phyloP scores from a whole-genome alignment of 2,888 invertebrate species.

The Exephanes ischioxanthus region DNA sequence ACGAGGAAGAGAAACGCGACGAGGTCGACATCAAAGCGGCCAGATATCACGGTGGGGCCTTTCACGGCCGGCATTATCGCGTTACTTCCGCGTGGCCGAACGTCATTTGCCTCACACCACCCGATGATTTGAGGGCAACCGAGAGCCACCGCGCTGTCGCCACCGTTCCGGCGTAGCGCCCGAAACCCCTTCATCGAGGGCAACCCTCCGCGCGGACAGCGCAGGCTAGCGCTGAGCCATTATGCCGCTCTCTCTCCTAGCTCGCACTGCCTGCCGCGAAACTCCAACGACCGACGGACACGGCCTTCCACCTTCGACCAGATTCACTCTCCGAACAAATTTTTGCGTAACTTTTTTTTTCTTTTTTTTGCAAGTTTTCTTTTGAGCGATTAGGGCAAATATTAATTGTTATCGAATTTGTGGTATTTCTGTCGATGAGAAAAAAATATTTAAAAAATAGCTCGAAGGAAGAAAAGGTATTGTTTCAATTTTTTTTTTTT shows the following conservation, averaged over 20 bases:
- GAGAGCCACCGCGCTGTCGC: slow-evolving; percentile 71
- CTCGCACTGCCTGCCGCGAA: slow-evolving; percentile 2
- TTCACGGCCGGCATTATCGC: slow-evolving; percentile 83
- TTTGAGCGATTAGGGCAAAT: not conserved
- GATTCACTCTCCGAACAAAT: not conserved
- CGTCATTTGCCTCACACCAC: slow-evolving; percentile 82
- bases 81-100: slow-evolving; percentile 82
- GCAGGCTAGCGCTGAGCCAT: slow-evolving; percentile 54
- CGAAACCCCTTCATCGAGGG: slow-evolving; percentile 62
- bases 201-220: slow-evolving; percentile 22
- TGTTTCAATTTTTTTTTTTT: no score
- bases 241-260: slow-evolving; percentile 53
- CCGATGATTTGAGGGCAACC: slow-evolving; percentile 84
- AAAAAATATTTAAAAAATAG: not conserved
- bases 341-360: not conserved
- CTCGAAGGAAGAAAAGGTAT: no score
- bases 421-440: no score
- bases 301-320: not conserved
- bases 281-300: slow-evolving; percentile 42
- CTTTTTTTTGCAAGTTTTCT: no score
- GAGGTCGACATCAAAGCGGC: slow-evolving; percentile 78
- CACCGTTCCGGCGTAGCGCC: slow-evolving; percentile 68
- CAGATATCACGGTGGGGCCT: slow-evolving; percentile 79
- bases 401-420: not conserved
- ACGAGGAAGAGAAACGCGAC: slow-evolving; percentile 50